Percentiles rank a stretch among this genome's conserved stretches.
phyloP scores from a whole-genome alignment of 2,888 invertebrate genomes.

The Hecatera dysodea region DNA sequence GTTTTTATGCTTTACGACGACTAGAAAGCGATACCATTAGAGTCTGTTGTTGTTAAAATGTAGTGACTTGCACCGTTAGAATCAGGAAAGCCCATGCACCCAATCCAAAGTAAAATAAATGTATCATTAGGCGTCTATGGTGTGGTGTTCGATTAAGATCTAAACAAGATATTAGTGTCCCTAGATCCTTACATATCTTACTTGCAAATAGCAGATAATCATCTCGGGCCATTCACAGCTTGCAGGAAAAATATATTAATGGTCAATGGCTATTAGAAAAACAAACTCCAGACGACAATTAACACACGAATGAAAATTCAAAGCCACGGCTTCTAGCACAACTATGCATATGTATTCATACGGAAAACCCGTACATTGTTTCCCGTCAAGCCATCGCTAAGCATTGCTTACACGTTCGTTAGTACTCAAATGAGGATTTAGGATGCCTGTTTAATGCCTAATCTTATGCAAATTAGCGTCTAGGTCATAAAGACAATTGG shows the following conservation, averaged over 20 bases:
- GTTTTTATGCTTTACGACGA: conserved; percentile 3
- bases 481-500: conserved; percentile 40
- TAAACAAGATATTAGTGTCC: not conserved
- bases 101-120: not conserved
- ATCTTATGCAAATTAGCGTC: conserved; percentile 51
- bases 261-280: conserved; percentile 22
- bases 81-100: not conserved
- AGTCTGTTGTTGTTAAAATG: not conserved
- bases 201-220: not conserved
- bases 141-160: not conserved
- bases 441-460: conserved; percentile 45
- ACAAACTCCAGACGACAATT: conserved; percentile 36
- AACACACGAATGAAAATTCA: conserved; percentile 45
- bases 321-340: conserved; percentile 20
- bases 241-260: conserved; percentile 38
- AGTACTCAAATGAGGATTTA: conserved; percentile 44
- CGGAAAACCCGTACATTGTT: conserved; percentile 46
- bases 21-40: not conserved
- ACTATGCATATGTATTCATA: conserved; percentile 48
- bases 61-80: not conserved
- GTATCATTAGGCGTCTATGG: not conserved
- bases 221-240: not conserved
- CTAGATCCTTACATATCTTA: not conserved
- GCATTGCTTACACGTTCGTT: conserved; percentile 40
- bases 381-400: conserved; percentile 16